Conservation (phyloP, 2,888 invertebrate species). For the Pandemis corylana region DNA sequence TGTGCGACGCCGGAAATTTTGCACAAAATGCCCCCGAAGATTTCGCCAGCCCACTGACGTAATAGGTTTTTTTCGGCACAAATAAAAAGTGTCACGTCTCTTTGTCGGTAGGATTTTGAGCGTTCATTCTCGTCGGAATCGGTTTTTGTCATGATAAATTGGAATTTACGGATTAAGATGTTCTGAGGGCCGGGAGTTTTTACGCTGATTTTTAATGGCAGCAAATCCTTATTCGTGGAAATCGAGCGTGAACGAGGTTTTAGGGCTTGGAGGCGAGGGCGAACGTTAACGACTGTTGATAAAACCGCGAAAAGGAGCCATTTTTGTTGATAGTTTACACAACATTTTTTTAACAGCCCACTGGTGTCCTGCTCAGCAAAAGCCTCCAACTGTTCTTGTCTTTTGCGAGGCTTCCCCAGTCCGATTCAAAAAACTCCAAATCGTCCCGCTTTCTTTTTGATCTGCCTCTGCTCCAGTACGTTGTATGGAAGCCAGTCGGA, state of each 20-base stretch:
- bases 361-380: too few relatives aligned
- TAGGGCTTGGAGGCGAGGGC: neutral
- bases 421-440: too few relatives aligned
- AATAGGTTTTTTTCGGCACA: slow-evolving; percentile 20
- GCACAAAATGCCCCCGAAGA: slow-evolving; percentile 17
- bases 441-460: too few relatives aligned
- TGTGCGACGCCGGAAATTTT: slow-evolving; percentile 8
- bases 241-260: slow-evolving; percentile 9
- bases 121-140: slow-evolving; percentile 38
- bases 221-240: slow-evolving; percentile 11
- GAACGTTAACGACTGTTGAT: neutral
- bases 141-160: slow-evolving; percentile 41
- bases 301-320: too few relatives aligned
- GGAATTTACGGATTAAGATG: slow-evolving; percentile 39
- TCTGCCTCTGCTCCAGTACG: too few relatives aligned
- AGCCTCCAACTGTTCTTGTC: too few relatives aligned
- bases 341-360: too few relatives aligned
- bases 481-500: too few relatives aligned
- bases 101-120: slow-evolving; percentile 19
- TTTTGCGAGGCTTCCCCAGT: too few relatives aligned
- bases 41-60: slow-evolving; percentile 10
- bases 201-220: slow-evolving; percentile 20
- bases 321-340: neutral
- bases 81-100: slow-evolving; percentile 20
- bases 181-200: slow-evolving; percentile 7